Base-by-base conservation (phyloP, 2,113 vertebrate genomes). In the Oncorhynchus tshawytscha region DNA sequence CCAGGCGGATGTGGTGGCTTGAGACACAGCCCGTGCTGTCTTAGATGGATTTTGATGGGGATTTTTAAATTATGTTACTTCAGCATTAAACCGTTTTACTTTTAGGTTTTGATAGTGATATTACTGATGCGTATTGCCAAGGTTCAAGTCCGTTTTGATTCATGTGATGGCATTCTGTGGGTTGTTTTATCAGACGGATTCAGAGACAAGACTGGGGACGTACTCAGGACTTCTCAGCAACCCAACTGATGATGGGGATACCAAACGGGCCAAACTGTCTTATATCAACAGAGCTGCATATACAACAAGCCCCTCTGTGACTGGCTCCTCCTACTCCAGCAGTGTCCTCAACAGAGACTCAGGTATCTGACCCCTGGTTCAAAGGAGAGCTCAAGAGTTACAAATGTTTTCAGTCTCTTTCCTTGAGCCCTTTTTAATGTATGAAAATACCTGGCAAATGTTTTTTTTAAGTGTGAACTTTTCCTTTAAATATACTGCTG, bases 201-300 rank as follows among this genome's bases (percentile, higher is more conserved):
- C 95, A 51, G 97, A 97, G 86, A 92, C 92, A 83, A 93, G 93
- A 87, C 89, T 94, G 84, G 95, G 96, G 84, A 89, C 94, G 27
- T 93, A 93, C 76, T 93, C 95, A n/a, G 93, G 95, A 86, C 87
- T 95, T n/a, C 93, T 95, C 73, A 29, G 11, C 68, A 94, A 90
- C 76, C 88, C 93, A 73, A 91, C 90, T 67, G 94, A 93, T 77
- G 96, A 99, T 81, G 94, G 92, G 8, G 96, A 99, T 82, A 95
- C 96, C 73, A 99, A 98, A 93, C 95, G 96, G 88, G 96, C 96
- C 87, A 98, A 98, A 86, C 91, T 99, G 67, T 97, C 96, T 4
- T 97, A 94, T 91, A 92, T 89, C 82, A 95, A 91, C 75, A 90
- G 93, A 89, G 86, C 93, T 60, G 92, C 95, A 45, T 97, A 94